Base-by-base conservation (phyloP, 2,888 invertebrate species). In the Alviniconcha strummeri region DNA sequence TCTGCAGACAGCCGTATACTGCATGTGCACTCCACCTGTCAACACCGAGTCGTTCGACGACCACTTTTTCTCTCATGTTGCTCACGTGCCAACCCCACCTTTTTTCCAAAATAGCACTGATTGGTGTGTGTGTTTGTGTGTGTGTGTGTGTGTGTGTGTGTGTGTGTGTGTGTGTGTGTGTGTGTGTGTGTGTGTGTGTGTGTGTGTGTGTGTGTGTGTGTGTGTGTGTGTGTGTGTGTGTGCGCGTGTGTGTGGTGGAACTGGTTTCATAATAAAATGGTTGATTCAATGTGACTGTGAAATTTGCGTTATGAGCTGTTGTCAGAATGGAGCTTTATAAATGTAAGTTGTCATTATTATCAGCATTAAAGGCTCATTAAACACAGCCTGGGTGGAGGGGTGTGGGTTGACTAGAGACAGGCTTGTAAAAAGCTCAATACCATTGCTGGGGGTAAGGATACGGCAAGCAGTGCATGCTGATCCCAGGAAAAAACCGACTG, bases 81-180 rank as follows among this genome's bases (percentile, higher is more conserved):
- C 36, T 36, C 36, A 36, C 36, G n/a, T n/a, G n/a, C n/a, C n/a
- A n/a, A n/a, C n/a, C 60, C 60, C 60, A 60, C 13, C 60, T 60
- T 60, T 9, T 60, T 13, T 9, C 64, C 64, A 64, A 64, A 64
- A 13, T 15, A 64, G 3, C n/a, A n/a, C n/a, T 36, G 36, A 36
- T 36, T 36, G 3, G 36, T 36, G 36, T 36, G 36, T 69, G 7
- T 17, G 69, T 69, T 0, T 69, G 69, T 69, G 69, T 69, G 69
- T 69, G 69, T 69, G 69, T 69, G 69, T 69, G 69, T 69, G 11
- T 69, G 69, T 69, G 69, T 69, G 17, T 69, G 69, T 69, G 69
- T 69, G 69, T 15, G 15, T 69, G 69, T 69, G 69, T 15, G 69
- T 69, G 69, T 69, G n/a, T n/a, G 17, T 69, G 17, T 69, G 7